phyloP scores from a whole-genome alignment of 2,888 invertebrate species.

The Leptothorax acervorum region DNA sequence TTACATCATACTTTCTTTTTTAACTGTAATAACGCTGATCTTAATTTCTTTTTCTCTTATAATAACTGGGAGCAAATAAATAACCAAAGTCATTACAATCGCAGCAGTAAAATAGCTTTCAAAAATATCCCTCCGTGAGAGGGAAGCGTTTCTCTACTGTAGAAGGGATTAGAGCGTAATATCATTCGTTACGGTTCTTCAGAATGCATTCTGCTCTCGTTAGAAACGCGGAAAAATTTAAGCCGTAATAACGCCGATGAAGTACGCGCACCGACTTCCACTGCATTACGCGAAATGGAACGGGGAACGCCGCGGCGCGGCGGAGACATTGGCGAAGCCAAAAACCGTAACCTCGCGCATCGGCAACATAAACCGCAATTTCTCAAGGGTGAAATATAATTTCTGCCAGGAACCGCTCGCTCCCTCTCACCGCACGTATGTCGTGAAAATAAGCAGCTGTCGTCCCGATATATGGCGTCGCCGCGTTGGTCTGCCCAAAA shows the following conservation, averaged over 20 bases:
- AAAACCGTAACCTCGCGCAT: constrained; percentile 20
- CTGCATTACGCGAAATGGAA: background rate
- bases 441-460: constrained; percentile 48
- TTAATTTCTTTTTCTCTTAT: background rate
- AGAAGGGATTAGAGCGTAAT: constrained; percentile 23
- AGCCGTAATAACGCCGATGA: constrained; percentile 33
- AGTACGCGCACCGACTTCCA: constrained; percentile 18
- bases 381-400: constrained; percentile 53
- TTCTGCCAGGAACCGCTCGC: background rate
- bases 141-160: background rate
- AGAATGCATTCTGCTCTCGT: constrained; percentile 28
- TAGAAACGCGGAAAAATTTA: constrained; percentile 30
- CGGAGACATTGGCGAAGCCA: background rate
- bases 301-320: background rate
- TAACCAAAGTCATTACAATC: constrained; percentile 20
- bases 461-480: constrained; percentile 32
- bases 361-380: constrained; percentile 40
- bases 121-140: background rate
- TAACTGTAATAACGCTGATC: background rate
- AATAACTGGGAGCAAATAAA: background rate
- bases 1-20: background rate
- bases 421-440: background rate
- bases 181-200: constrained; percentile 19
- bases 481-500: constrained; percentile 26
- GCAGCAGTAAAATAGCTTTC: background rate